phyloP scores from a whole-genome alignment of 2,797 vertebrate species.

The Bovichtus diacanthus region DNA sequence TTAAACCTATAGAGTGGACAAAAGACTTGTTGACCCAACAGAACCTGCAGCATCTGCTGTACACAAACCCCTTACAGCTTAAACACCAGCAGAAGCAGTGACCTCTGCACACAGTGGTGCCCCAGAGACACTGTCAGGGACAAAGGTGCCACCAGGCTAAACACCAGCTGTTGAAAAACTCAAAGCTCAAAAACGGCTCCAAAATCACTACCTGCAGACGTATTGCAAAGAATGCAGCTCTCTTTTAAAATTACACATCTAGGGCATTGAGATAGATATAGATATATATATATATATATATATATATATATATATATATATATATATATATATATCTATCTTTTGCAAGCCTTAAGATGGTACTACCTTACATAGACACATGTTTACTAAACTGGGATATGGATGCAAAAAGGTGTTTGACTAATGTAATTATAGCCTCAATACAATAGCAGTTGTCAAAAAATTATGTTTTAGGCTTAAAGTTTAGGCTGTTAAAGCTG shows the following conservation, averaged over 20 bases:
- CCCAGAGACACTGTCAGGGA: slow-evolving; percentile 48
- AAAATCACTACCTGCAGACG: not conserved
- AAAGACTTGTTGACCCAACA: slow-evolving; percentile 32
- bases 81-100: slow-evolving; percentile 46
- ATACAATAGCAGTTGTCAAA: not conserved
- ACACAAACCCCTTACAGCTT: slow-evolving; percentile 16
- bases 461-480: not conserved
- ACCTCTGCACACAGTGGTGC: slow-evolving; percentile 60
- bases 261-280: too few relatives aligned
- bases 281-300: too few relatives aligned
- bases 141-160: slow-evolving; percentile 60
- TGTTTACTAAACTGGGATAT: not conserved
- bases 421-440: not conserved
- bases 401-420: not conserved
- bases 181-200: slow-evolving; percentile 36
- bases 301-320: too few relatives aligned
- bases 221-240: slow-evolving; percentile 8
- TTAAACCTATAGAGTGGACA: not conserved
- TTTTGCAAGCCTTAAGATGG: too few relatives aligned
- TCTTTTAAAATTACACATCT: too few relatives aligned
- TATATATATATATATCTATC: too few relatives aligned
- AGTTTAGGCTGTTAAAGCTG: not conserved
- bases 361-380: too few relatives aligned
- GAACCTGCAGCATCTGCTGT: slow-evolving; percentile 57
- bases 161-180: slow-evolving; percentile 75